Base-by-base conservation (phyloP, 2,888 invertebrate genomes). In the Myathropa florea region DNA sequence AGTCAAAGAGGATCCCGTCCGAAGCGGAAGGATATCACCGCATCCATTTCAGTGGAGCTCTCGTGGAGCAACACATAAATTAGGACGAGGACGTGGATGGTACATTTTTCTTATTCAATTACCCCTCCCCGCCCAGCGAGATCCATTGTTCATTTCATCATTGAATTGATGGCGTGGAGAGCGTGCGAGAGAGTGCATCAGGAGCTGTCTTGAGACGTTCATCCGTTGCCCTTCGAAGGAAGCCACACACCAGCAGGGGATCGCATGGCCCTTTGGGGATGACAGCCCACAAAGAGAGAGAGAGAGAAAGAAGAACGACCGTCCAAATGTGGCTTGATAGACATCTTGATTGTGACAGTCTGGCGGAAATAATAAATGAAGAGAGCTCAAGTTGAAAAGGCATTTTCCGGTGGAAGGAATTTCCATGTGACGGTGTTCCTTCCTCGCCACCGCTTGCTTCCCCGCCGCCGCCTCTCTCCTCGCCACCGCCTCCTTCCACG, bases 321-420 rank as follows among this genome's bases (percentile, higher is more conserved):
- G 57, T 59, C 39, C 55, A 73, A 82, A 82, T 77, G 68, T 60
- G 59, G 70, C 73, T 39, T 75, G 82, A 83, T 86, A 83, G 83
- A 83, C 78, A 79, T 86, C 78, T 78, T 83, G 78, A 83, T 79
- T 83, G 78, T 83, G 73, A 36, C 70, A 86, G 73, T 70, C 75
- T 78, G 83, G 83, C 78, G 86, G 86, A 86, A 86, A 83, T 86
- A 86, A 86, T 86, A 86, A 83, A 86, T 86, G 86, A 86, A 86
- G 78, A 86, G 57, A 82, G 46, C 70, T 83, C 82, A 61, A 86
- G 53, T 83, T 75, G 73, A 75, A 83, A 86, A 83, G 86, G 83
- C 83, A 67, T 67, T 83, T 86, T 86, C 86, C 86, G 78, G 83
- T 67, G n/a, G 10, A 24, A 4, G 28, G 46, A 79, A 67, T 70